phyloP scores from a whole-genome alignment of 1,140 invertebrate species.

The Eriosoma lanigerum region DNA sequence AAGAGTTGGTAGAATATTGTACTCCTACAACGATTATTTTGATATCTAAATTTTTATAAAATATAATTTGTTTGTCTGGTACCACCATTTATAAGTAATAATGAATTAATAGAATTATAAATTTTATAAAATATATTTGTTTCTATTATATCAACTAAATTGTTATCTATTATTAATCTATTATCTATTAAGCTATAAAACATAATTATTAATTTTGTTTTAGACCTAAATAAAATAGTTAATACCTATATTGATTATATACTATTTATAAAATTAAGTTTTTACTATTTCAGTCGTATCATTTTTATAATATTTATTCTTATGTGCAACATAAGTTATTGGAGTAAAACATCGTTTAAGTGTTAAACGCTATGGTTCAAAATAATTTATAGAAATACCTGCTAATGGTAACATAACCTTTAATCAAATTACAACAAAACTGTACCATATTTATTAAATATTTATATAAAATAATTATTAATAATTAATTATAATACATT shows the following conservation, averaged over 20 bases:
- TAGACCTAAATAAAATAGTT: background rate
- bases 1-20: background rate
- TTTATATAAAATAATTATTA: no score
- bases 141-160: background rate
- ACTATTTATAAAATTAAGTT: background rate
- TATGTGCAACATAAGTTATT: background rate
- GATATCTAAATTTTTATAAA: background rate
- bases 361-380: background rate
- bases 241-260: background rate
- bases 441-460: background rate
- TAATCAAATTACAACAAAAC: background rate
- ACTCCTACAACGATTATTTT: background rate
- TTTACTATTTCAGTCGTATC: background rate
- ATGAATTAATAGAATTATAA: background rate
- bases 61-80: background rate
- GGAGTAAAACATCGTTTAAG: background rate
- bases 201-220: background rate
- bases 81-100: background rate
- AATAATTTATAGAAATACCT: background rate
- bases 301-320: background rate
- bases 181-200: background rate
- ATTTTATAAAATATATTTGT: background rate
- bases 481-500: no score
- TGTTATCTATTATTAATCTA: background rate
- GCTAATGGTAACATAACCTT: background rate